Base-by-base conservation (phyloP, 2,797 vertebrate species). In the Tauraco hartlaubi region DNA sequence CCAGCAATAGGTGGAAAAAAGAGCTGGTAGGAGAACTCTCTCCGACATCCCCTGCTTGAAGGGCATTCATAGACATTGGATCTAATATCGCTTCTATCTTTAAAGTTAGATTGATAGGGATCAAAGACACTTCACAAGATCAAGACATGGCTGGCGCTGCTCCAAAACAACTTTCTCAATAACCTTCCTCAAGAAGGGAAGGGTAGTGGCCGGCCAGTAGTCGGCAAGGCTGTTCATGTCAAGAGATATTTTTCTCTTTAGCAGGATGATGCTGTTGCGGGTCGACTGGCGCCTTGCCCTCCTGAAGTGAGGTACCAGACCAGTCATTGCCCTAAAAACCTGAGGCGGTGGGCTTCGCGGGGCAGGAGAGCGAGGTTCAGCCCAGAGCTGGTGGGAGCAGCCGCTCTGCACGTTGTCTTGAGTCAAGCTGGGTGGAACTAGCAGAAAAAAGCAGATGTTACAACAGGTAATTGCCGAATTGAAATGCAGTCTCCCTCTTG, bases 111-210 rank as follows among this genome's bases (percentile, higher is more conserved):
- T 80, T 79, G 78, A 85, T 85, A 87, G 61, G 51, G 68, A 89
- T 95, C 85, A 94, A 71, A 94, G 91, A 54, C 84, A 64, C 52
- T 55, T 95, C 11, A 3, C 66, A 82, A 75, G 92, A 93, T 91
- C 73, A 44, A 85, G 91, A 92, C 2, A 15, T 6, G 14, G 29
- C 75, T 97, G 96, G 92, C 93, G 52, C 23, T 86, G 43, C 75
- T 96, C 95, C 96, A 96, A 51, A 87, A 48, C 56, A 35, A 25
- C 80, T 94, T 96, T 91, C 77, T 96, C 85, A 90, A 33, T 96
- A 94, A 92, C 88, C 69, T 91, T 94, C 55, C 29, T 92, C 54
- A 88, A 63, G 91, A 96, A 84, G 59, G 76, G 76, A 82, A 84
- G 81, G 75, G 72, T 73, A 88, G 74, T 0, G 2, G 59, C 69